phyloP scores from a whole-genome alignment of 2,888 invertebrate genomes.

The Polymixis flavicincta region DNA sequence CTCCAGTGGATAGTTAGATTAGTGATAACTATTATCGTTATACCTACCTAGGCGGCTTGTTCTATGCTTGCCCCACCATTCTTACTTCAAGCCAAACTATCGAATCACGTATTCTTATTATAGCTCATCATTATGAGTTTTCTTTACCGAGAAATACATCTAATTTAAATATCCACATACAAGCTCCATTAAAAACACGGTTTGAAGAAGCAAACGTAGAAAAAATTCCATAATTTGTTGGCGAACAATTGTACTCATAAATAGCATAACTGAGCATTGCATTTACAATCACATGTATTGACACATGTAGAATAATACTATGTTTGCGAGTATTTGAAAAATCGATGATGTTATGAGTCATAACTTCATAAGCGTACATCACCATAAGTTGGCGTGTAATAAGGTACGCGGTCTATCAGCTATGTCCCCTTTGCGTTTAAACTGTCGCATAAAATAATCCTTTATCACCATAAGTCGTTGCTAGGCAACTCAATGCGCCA shows the following conservation, averaged over 20 bases:
- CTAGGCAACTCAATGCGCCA: slow-evolving; percentile 86
- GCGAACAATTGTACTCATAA: slow-evolving; percentile 44
- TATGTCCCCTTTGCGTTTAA: slow-evolving; percentile 29
- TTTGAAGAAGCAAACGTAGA: slow-evolving; percentile 11
- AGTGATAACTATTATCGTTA: slow-evolving; percentile 24
- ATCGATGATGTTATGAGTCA: slow-evolving; percentile 38
- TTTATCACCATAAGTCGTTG: slow-evolving; percentile 72
- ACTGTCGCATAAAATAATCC: slow-evolving; percentile 50
- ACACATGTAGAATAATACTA: slow-evolving; percentile 24
- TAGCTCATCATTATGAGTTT: background rate
- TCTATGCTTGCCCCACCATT: background rate
- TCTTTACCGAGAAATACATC: background rate
- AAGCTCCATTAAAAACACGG: slow-evolving; percentile 1
- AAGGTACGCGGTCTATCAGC: slow-evolving; percentile 11
- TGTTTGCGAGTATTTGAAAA: slow-evolving; percentile 15
- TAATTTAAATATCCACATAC: slow-evolving; percentile 13
- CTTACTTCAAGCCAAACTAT: slow-evolving; percentile 1
- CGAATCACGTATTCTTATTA: slow-evolving; percentile 1
- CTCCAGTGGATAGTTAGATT: slow-evolving; percentile 20
- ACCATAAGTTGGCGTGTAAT: slow-evolving; percentile 2
- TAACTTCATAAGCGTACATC: slow-evolving; percentile 3
- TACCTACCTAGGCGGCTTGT: background rate
- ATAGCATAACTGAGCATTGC: slow-evolving; percentile 37
- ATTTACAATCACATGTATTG: slow-evolving; percentile 46
- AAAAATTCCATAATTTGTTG: slow-evolving; percentile 36